phyloP scores from a whole-genome alignment of 92 coral and sea anemone species.

The Desmophyllum pertusum region DNA sequence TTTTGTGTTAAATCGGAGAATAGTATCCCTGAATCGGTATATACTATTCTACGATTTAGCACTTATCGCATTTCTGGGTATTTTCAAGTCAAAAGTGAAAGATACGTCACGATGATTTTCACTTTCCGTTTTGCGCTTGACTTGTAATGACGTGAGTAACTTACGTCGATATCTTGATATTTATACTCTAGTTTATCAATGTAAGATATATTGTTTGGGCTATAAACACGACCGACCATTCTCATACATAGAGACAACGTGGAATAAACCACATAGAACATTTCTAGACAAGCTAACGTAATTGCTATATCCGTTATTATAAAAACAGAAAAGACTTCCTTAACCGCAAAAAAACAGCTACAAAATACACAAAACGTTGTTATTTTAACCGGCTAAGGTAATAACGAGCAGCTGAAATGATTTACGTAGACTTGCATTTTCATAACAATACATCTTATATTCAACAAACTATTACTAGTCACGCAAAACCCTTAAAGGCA shows the following conservation, averaged over 20 bases:
- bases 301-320: neutral
- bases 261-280: neutral
- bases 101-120: neutral
- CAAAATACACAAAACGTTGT: neutral
- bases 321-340: neutral
- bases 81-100: neutral
- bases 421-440: neutral
- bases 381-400: neutral
- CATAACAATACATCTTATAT: neutral
- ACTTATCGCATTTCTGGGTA: no score
- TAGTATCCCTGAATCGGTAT: no score
- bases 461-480: neutral
- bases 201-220: slow-evolving; percentile 4
- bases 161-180: neutral
- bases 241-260: neutral
- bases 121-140: neutral
- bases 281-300: neutral
- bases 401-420: neutral
- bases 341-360: neutral
- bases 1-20: no score
- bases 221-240: neutral
- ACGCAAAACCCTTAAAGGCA: no score
- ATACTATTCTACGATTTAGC: no score
- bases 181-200: neutral
- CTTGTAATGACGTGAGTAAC: neutral